Evolutionary conservation across 1,140 invertebrate species (phyloP).

Genomic region (Zaprionus ghesquierei): DNA sequence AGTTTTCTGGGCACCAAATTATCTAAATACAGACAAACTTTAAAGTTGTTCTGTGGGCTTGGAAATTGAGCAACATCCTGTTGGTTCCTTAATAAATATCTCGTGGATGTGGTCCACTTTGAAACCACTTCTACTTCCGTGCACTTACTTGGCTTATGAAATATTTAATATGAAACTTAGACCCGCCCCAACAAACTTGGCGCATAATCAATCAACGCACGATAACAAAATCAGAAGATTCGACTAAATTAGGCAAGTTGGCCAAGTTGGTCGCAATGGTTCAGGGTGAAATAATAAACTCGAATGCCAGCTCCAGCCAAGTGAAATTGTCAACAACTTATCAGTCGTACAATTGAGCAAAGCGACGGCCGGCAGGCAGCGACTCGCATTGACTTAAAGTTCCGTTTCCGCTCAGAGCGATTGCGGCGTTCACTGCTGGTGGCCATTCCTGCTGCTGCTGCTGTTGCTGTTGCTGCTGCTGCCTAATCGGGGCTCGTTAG

Average conservation of each 20-base stretch:
- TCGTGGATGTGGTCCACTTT: not conserved
- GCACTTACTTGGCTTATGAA: constrained; percentile 1
- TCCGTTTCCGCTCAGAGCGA: constrained; percentile 45
- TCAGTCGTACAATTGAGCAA: constrained; percentile 42
- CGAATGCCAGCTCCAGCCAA: constrained; percentile 23
- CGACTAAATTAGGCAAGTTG: constrained; percentile 40
- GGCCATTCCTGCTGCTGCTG: constrained; percentile 22
- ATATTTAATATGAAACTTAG: constrained; percentile 10
- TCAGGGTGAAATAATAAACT: constrained; percentile 33
- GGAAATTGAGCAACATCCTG: too few relatives aligned
- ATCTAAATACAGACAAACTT: not conserved
- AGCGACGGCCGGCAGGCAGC: not conserved
- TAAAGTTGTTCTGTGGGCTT: not conserved
- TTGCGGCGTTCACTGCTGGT: constrained; percentile 13
- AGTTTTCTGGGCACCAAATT: not conserved
- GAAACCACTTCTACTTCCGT: not conserved
- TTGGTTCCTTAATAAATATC: not conserved
- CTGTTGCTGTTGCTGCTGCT: constrained; percentile 8
- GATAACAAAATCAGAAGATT: constrained; percentile 29
- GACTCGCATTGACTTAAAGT: constrained; percentile 37
- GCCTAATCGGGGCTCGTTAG: constrained; percentile 69
- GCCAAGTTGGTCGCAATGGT: constrained; percentile 11
- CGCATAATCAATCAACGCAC: constrained; percentile 36
- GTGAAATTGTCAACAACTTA: constrained; percentile 52
- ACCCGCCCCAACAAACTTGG: not conserved